These are phyloP conservation scores for Zophobas morio DNA, from an alignment of 1,140 invertebrate species.

Conservation along the genomic window DNA sequence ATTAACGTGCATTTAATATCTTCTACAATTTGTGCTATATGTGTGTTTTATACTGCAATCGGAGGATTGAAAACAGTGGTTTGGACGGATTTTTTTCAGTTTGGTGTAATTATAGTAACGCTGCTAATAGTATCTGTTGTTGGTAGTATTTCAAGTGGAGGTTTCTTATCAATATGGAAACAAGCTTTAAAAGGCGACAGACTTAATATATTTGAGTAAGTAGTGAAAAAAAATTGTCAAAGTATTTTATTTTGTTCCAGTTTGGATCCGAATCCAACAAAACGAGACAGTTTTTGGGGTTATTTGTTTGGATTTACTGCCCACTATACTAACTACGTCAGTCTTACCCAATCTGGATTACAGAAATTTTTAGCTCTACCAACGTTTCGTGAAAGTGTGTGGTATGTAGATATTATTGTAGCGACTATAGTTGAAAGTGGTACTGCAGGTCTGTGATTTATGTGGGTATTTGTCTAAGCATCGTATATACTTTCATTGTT, in stretches of 20 bases:
- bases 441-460: conserved; percentile 64
- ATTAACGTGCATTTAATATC: conserved; percentile 77
- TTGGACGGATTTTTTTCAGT: conserved; percentile 81
- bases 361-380: conserved; percentile 75
- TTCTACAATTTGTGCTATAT: conserved; percentile 79
- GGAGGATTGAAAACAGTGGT: conserved; percentile 84
- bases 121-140: conserved; percentile 76
- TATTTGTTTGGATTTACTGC: conserved; percentile 73
- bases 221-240: conserved; percentile 51
- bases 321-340: conserved; percentile 72
- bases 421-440: too few species aligned
- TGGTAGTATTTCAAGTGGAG: conserved; percentile 76
- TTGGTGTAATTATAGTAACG: conserved; percentile 77
- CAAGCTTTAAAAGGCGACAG: conserved; percentile 70
- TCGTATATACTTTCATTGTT: conserved; percentile 68
- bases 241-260: conserved; percentile 69
- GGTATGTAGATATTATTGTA: conserved; percentile 60
- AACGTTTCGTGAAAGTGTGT: conserved; percentile 69
- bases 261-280: conserved; percentile 71
- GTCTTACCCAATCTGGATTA: conserved; percentile 74
- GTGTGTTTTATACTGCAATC: conserved; percentile 85
- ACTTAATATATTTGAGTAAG: conserved; percentile 64
- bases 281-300: conserved; percentile 74
- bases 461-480: conserved; percentile 67
- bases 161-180: conserved; percentile 70